Percentiles rank a stretch among this genome's conserved stretches.
These are phyloP conservation scores for Antheraea mylitta DNA, from an alignment of 1,140 invertebrate species.

Conservation along the genomic window DNA sequence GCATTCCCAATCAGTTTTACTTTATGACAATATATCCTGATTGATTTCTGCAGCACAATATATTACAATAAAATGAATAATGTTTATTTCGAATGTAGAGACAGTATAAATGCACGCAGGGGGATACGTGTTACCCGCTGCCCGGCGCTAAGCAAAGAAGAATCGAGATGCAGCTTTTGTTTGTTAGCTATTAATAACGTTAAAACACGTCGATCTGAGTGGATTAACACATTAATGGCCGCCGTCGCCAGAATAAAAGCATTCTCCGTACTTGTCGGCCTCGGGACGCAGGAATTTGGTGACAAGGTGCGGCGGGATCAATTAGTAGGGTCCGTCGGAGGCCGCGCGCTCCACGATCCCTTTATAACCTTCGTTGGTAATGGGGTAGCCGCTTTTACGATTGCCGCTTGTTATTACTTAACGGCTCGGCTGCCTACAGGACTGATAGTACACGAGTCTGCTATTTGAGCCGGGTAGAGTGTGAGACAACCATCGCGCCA, in stretches of 20 bases:
- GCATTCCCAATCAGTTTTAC: too few species aligned
- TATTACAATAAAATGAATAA: too few species aligned
- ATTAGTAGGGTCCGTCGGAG: constrained; percentile 44
- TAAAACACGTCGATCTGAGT: constrained; percentile 63
- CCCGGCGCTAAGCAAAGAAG: constrained; percentile 14
- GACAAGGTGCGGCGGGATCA: constrained; percentile 39
- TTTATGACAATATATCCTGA: too few species aligned
- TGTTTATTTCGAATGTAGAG: too few species aligned
- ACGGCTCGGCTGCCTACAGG: constrained; percentile 4
- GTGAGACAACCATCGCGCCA: too few species aligned
- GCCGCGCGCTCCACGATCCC: constrained; percentile 27
- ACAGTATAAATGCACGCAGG: too few species aligned
- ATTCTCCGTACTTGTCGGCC: constrained; percentile 58
- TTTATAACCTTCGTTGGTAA: constrained; percentile 26
- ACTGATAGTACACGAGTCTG: background rate
- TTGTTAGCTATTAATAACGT: constrained; percentile 66
- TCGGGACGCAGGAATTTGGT: constrained; percentile 45
- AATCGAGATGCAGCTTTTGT: constrained; percentile 37
- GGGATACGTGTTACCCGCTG: too few species aligned
- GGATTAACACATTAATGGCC: constrained; percentile 73
- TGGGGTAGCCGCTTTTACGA: constrained; percentile 9
- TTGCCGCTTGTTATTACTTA: constrained; percentile 9
- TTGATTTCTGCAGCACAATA: too few species aligned
- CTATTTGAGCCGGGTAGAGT: background rate
- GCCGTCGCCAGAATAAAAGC: constrained; percentile 64